Evolutionary conservation across 2,113 vertebrate species (phyloP), one percentile per base, ranked within the genome.

Genomic region (Oryzias melastigma): DNA sequence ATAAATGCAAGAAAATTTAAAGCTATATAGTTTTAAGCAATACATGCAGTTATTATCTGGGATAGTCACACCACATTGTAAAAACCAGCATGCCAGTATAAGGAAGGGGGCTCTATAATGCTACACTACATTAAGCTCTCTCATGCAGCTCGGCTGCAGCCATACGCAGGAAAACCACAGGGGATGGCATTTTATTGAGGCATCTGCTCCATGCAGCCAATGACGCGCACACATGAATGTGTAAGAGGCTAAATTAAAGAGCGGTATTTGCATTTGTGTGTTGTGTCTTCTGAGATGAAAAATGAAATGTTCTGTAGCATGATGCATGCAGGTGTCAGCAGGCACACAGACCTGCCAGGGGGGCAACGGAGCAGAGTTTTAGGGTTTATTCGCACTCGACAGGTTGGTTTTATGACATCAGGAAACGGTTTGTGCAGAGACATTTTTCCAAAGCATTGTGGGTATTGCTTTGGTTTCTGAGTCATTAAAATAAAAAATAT

Each of bases 111-210:
- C 73, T 66, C 57, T 46, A 64, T 81, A 75, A 73, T 58, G 69
- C 84, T 62, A 83, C 89, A 88, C 69, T 74, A 84, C 89, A 89
- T 90, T 89, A 89, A 86, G 72, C 73, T 68, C 52, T 43, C 72
- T 64, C 65, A 62, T 50, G 57, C 73, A 76, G 76, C 65, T 74
- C 75, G 73, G 81, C 84, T 62, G 43, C 62, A 53, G 64, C 54
- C 51, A 7, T 75, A 75, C 74, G 64, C 40, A 63, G 77, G 77
- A 53, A 81, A 78, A 79, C 81, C 71, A 73, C 72, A 74, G 77
- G 84, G 85, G 70, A 80, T 42, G 66, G 35, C 66, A 27, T 86
- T 85, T 90, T 75, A 81, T 78, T 52, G 78, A 73, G 46, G 56
- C 87, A 86, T 87, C 84, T 89, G 88, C 79, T 87, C 80, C 61